Base-by-base conservation (phyloP, 2,888 invertebrate species). In the Synanthedon vespiformis region DNA sequence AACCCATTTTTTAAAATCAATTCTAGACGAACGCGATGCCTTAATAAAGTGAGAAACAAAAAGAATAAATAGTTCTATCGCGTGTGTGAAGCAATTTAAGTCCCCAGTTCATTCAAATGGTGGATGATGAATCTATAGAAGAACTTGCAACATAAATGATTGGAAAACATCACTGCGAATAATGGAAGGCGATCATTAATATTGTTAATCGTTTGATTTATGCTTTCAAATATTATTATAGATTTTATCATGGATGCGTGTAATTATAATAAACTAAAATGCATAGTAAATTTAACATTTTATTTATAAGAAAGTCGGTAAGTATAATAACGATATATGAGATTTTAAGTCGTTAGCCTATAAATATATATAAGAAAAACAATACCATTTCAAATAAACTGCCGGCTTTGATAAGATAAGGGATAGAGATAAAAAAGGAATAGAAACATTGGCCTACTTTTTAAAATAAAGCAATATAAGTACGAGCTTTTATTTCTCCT, bases 71-170 rank as follows among this genome's bases (percentile, higher is more conserved):
- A 62, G 65, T 56, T 56, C 57, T 65, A 68, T 79, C 64, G 80
- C 80, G 76, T 77, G 80, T 68, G 67, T 65, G 60, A 62, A 67
- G 65, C 70, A 70, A 79, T 79, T 76, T 73, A 64, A 68, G 18
- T 61, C 57, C 22, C 12, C 13, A 16, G 48, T 48, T 48, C 67
- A 72, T 77, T 74, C 72, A 72, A 70, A 70, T 66, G 62, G 63
- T 60, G 57, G 65, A 69, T 70, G 69, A 73, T 75, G 63, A 66
- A 75, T 74, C 64, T 67, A 68, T 72, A 56, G 56, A 55, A 51
- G 58, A 52, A 52, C 44, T 48, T 48, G 16, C 48, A 48, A 48
- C 48, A 48, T 16, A 44, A 14, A 44, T 44, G 44, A 44, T 44
- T 44, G 44, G 44, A 44, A 44, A 44, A 13, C 11, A 13, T 44